Evolutionary conservation across 1,140 invertebrate species (phyloP).

Genomic region (Pissodes strobi): DNA sequence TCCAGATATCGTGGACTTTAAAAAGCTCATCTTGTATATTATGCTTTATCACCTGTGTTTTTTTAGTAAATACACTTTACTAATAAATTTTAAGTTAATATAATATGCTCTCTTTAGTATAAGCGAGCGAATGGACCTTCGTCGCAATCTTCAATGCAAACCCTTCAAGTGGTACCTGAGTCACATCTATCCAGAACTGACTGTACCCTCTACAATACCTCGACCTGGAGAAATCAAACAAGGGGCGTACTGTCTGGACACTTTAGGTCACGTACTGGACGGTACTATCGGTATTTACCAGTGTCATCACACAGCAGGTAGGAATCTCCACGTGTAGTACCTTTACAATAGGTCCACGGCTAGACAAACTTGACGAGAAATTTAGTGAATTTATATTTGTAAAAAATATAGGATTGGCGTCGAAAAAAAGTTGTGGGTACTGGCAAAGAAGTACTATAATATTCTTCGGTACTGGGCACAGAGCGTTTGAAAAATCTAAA

Average conservation of each 20-base stretch:
- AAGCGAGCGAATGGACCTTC: constrained; percentile 80
- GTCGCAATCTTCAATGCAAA: constrained; percentile 87
- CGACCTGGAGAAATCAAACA: constrained; percentile 70
- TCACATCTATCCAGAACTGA: constrained; percentile 93
- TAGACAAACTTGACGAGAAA: not conserved
- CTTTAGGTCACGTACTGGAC: constrained; percentile 86
- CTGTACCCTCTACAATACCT: constrained; percentile 68
- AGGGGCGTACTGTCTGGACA: constrained; percentile 86
- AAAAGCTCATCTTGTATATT: no score
- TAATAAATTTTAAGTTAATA: no score
- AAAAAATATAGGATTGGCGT: no score
- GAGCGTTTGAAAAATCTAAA: no score
- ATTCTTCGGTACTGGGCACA: no score
- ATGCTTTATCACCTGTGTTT: no score
- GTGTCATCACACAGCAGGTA: constrained; percentile 94
- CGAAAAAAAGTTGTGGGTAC: no score
- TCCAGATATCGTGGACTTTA: no score
- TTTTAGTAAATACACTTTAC: no score
- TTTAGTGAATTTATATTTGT: no score
- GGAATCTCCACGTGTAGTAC: constrained; percentile 95
- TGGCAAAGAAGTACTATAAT: no score
- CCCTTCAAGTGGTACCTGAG: constrained; percentile 97
- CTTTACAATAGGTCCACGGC: constrained; percentile 63
- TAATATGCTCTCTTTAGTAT: constrained; percentile 70
- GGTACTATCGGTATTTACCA: constrained; percentile 87